Percentiles rank a stretch among this genome's conserved stretches.
phyloP scores from a whole-genome alignment of 2,113 vertebrate species.

The Cephalopterus ornatus region DNA sequence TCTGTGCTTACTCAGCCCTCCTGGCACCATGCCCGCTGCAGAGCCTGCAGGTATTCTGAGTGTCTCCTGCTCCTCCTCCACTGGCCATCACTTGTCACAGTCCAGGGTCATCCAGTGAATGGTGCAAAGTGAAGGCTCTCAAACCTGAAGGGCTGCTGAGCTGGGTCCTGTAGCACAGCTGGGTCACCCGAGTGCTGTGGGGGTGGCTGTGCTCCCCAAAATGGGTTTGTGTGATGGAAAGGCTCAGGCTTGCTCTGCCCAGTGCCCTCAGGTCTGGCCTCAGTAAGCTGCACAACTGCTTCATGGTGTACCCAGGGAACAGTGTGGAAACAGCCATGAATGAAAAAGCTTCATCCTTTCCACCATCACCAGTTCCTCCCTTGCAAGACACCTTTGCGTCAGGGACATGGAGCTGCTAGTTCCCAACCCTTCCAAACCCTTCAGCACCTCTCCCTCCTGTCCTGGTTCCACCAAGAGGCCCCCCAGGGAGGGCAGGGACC shows the following conservation, averaged over 20 bases:
- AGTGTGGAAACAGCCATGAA: background rate
- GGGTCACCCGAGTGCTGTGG: background rate
- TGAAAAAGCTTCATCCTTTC: background rate
- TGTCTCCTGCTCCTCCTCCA: background rate
- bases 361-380: fast-evolving
- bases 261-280: fast-evolving
- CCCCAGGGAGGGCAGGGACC: background rate
- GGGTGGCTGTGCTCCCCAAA: background rate
- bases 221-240: fast-evolving
- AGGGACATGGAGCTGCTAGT: fast-evolving
- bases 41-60: slow-evolving; percentile 12
- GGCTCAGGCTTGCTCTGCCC: background rate
- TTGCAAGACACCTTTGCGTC: background rate
- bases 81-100: fast-evolving
- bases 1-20: slow-evolving; percentile 27
- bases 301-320: background rate
- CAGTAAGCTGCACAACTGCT: fast-evolving
- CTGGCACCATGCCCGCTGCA: background rate
- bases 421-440: background rate
- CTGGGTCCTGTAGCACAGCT: fast-evolving
- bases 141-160: background rate
- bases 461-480: background rate
- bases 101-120: fast-evolving
- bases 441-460: background rate
- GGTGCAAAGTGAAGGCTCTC: background rate